A percentile compares a stretch with the other conserved stretches of the same genome.
phyloP scores from a whole-genome alignment of 2,113 vertebrate genomes.

The Protobothrops flavoviridis region DNA sequence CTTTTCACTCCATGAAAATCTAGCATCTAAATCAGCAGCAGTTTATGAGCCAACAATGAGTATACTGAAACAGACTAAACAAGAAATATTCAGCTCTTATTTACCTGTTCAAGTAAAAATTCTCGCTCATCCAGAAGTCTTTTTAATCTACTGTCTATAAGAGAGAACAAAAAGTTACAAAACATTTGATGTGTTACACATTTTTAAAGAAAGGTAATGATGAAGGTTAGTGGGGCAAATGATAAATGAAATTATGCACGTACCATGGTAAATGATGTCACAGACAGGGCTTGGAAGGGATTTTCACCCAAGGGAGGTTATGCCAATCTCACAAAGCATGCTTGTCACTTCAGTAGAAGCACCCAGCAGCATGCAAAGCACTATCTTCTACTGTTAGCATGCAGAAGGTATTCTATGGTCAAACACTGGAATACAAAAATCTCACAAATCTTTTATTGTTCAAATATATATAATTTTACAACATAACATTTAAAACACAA shows the following conservation, averaged over 20 bases:
- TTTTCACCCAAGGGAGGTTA: slow-evolving; percentile 69
- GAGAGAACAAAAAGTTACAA: slow-evolving; percentile 54
- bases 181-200: slow-evolving; percentile 23
- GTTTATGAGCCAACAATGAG: neutral
- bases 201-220: fast-evolving
- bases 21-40: neutral
- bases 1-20: neutral
- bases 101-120: slow-evolving; percentile 91
- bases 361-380: slow-evolving; percentile 83
- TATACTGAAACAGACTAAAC: neutral
- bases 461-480: slow-evolving; percentile 31
- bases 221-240: slow-evolving; percentile 58
- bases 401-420: slow-evolving; percentile 80
- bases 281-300: slow-evolving; percentile 65
- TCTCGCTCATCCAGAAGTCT: slow-evolving; percentile 92
- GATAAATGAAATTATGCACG: slow-evolving; percentile 72
- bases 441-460: slow-evolving; percentile 65
- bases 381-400: slow-evolving; percentile 84
- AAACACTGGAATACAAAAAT: slow-evolving; percentile 78
- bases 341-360: slow-evolving; percentile 65
- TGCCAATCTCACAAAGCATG: slow-evolving; percentile 69
- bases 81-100: neutral
- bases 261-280: slow-evolving; percentile 77
- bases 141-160: slow-evolving; percentile 88
- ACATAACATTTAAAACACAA: neutral